phyloP scores from a whole-genome alignment of 2,797 vertebrate genomes.

The Echeneis naucrates region DNA sequence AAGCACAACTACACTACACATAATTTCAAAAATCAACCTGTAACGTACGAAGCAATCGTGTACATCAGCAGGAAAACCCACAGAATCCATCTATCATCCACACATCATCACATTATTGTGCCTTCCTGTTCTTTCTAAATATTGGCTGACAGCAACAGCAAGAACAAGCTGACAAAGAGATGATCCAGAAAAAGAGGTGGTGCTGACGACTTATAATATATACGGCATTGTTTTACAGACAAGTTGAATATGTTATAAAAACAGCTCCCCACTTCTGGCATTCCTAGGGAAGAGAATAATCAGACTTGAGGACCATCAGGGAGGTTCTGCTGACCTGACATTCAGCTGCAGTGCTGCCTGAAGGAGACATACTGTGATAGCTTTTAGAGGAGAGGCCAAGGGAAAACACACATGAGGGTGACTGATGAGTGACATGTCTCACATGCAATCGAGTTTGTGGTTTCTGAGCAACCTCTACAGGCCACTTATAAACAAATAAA shows the following conservation, averaged over 20 bases:
- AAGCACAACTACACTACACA: constrained; percentile 22
- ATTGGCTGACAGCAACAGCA: constrained; percentile 32
- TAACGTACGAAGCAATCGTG: constrained; percentile 52
- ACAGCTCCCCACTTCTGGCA: constrained; percentile 10
- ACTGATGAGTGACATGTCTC: constrained; percentile 41
- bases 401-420: constrained; percentile 20
- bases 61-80: constrained; percentile 80
- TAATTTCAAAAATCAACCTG: constrained; percentile 35
- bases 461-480: constrained; percentile 13
- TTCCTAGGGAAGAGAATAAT: constrained; percentile 31
- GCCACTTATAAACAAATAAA: constrained; percentile 33
- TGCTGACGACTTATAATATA: constrained; percentile 20
- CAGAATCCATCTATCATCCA: too few species aligned
- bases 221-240: constrained; percentile 4
- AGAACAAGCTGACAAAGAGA: constrained; percentile 26
- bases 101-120: too few species aligned
- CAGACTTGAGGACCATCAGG: constrained; percentile 39
- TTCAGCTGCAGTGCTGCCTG: constrained; percentile 47
- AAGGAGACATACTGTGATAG: constrained; percentile 26
- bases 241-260: neutral
- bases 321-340: constrained; percentile 46
- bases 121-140: constrained; percentile 33
- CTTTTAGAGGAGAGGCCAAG: constrained; percentile 34
- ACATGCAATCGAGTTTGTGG: constrained; percentile 34
- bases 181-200: constrained; percentile 6